Conservation (phyloP, 1,140 invertebrate genomes). For the Neotoxoptera formosana region DNA sequence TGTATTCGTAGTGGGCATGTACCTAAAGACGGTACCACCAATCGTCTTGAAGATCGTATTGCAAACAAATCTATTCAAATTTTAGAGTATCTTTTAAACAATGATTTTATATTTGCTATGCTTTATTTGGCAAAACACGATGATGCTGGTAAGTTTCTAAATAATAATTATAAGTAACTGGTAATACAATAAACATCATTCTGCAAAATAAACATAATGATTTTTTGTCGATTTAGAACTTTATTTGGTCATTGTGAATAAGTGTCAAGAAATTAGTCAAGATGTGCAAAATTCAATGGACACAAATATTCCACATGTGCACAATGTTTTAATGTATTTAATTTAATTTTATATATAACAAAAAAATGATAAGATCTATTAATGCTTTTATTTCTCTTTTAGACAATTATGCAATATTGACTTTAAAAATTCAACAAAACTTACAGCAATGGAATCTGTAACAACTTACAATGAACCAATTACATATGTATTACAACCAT, state of each 20-base stretch:
- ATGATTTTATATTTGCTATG: conserved; percentile 81
- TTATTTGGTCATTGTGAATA: conserved; percentile 74
- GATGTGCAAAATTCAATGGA: conserved; percentile 62
- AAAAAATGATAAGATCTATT: not conserved
- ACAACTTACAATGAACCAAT: conserved; percentile 52
- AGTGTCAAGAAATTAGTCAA: conserved; percentile 73
- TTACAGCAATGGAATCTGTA: conserved; percentile 54
- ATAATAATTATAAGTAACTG: not conserved
- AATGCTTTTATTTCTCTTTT: not conserved
- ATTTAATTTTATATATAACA: conserved; percentile 17
- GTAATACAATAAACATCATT: conserved; percentile 15
- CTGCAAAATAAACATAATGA: conserved; percentile 57
- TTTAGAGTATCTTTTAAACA: conserved; percentile 69
- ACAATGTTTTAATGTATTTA: conserved; percentile 37
- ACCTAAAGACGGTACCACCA: conserved; percentile 67
- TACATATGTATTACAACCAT: conserved; percentile 56
- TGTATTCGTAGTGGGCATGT: conserved; percentile 67
- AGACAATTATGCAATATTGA: conserved; percentile 61
- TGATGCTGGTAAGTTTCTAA: conserved; percentile 35
- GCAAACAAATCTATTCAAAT: conserved; percentile 44
- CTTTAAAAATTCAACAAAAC: conserved; percentile 47
- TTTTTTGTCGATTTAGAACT: conserved; percentile 64
- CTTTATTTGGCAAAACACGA: conserved; percentile 82
- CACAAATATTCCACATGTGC: conserved; percentile 40
- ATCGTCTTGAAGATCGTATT: conserved; percentile 59